Percentiles rank a stretch among this genome's conserved stretches.
phyloP scores from a whole-genome alignment of 2,113 vertebrate species.

The Spheniscus mendiculus region DNA sequence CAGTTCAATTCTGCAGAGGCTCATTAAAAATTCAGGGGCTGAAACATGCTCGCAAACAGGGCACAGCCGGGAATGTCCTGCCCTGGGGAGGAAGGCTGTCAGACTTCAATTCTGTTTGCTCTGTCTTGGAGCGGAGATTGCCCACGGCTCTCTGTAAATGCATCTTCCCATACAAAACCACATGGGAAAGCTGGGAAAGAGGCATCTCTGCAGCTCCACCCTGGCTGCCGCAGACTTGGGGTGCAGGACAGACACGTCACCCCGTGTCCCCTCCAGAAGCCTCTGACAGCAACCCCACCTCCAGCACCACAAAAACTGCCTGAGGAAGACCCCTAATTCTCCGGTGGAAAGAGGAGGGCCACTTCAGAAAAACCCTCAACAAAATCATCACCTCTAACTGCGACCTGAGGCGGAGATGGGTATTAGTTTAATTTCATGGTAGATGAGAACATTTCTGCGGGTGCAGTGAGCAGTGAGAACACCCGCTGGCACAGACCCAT shows the following conservation, averaged over 20 bases:
- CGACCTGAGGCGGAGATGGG: background rate
- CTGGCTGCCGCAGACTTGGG: background rate
- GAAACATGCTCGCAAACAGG: fast-evolving
- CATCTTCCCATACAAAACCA: background rate
- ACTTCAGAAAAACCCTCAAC: background rate
- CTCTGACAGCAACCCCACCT: background rate
- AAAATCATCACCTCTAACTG: background rate
- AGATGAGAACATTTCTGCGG: background rate
- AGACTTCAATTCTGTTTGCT: background rate
- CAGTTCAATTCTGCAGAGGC: background rate
- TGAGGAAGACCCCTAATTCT: background rate
- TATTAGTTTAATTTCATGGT: background rate
- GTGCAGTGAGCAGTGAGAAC: background rate
- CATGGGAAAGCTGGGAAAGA: background rate
- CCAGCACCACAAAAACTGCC: background rate
- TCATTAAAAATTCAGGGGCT: background rate
- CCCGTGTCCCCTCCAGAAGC: background rate
- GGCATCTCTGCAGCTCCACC: background rate
- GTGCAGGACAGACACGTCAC: background rate
- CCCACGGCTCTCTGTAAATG: fast-evolving
- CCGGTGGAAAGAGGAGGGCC: background rate
- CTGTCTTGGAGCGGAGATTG: background rate
- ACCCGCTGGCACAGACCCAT: background rate
- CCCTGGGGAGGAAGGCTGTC: background rate
- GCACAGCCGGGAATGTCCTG: background rate